A percentile compares a stretch with the other conserved stretches of the same genome.
These are phyloP conservation scores for Hyles euphorbiae DNA, from an alignment of 1,140 invertebrate genomes.

Conservation along the genomic window DNA sequence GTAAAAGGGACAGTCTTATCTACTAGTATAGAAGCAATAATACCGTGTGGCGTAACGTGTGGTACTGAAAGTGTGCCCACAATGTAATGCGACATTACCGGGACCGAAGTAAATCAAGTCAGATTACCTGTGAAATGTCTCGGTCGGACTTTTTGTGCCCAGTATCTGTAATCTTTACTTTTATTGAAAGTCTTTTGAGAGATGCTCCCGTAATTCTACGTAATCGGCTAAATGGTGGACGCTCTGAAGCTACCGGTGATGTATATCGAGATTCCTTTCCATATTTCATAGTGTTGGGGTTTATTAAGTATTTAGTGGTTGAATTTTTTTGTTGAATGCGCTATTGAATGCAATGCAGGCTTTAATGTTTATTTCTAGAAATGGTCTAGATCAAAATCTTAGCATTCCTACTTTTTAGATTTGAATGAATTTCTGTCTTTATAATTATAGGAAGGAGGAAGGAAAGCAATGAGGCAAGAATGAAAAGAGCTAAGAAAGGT, in stretches of 20 bases:
- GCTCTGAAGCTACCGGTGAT: background rate
- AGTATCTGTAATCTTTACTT: constrained; percentile 10
- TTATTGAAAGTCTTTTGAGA: constrained; percentile 4
- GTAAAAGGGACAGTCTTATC: too few species aligned
- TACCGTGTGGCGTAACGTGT: too few species aligned
- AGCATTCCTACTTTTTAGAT: too few species aligned
- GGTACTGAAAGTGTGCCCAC: background rate
- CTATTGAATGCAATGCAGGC: too few species aligned
- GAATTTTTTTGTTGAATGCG: too few species aligned
- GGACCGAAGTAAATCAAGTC: constrained; percentile 36
- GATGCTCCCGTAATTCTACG: background rate
- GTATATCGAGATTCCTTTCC: background rate
- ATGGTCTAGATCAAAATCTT: too few species aligned
- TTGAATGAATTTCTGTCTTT: too few species aligned
- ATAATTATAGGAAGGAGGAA: too few species aligned
- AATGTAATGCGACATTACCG: constrained; percentile 7
- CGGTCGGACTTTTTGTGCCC: constrained; percentile 12
- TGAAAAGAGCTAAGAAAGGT: too few species aligned
- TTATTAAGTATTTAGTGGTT: constrained; percentile 9
- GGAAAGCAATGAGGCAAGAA: too few species aligned
- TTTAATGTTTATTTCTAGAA: too few species aligned
- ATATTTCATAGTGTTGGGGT: constrained; percentile 8
- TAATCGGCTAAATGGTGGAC: background rate
- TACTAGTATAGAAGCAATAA: too few species aligned
- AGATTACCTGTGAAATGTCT: constrained; percentile 24